Base-by-base conservation (phyloP, 1,140 invertebrate genomes). In the Formica selysi region DNA sequence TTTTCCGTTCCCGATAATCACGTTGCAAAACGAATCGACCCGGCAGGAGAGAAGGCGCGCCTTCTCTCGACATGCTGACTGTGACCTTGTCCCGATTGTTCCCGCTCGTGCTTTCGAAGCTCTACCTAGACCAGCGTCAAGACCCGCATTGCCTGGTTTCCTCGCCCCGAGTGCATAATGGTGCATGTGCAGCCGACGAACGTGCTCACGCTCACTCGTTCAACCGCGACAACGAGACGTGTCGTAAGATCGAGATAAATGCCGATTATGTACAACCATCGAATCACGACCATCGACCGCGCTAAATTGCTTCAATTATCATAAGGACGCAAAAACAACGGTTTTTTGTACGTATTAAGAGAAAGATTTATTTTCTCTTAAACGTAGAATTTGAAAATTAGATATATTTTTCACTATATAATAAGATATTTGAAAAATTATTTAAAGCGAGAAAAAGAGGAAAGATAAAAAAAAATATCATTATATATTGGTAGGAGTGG, bases 71-170 rank as follows among this genome's bases (percentile, higher is more conserved):
- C 88, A 89, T 62, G 88, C 87, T 88, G 85, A 85, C 84, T 89
- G 87, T 88, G 88, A 89, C 88, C 88, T 88, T 89, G 88, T 87
- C 88, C 88, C 65, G 87, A 89, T 89, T 89, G 84, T 89, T 81
- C 51, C 76, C 78, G 86, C 87, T 85, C 54, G 74, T 80, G 83
- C 88, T 88, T 88, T 89, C 83, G 57, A 86, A 81, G 81, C 88
- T 76, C 76, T 80, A 70, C 26, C 48, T 48, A 67, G 87, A 79
- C 87, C 68, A 86, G 70, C 87, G 67, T 68, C 76, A 67, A 59
- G 61, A 59, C 65, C 38, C 62, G 51, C 68, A 48, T 4, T 54
- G 4, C 51, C n/a, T 57, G 19, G 10, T 44, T 51, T 76, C 26
- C 64, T 29, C 22, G 41, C 32, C n/a, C 80, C 13, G 22, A 29